Conservation (phyloP, 2,797 vertebrate species). For the Onychomys torridus region DNA sequence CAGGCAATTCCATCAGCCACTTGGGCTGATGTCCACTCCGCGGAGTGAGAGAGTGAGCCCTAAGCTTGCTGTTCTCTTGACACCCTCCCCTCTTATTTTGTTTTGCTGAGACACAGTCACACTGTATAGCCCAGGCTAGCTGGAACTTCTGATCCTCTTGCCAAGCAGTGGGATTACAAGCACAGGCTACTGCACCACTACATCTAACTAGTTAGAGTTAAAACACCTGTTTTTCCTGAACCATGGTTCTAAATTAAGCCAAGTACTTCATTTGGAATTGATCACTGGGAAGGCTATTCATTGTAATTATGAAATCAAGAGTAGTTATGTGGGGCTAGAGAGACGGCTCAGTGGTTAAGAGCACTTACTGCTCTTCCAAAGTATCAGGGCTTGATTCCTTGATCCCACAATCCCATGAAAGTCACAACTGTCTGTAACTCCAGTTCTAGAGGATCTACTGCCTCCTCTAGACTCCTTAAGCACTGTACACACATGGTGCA, state of each 20-base stretch:
- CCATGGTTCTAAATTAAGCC: background rate
- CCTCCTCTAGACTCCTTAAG: background rate
- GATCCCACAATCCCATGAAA: background rate
- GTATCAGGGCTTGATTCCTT: background rate
- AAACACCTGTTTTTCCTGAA: background rate
- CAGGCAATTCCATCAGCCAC: background rate
- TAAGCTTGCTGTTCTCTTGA: background rate
- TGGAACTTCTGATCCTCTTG: background rate
- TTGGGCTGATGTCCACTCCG: background rate
- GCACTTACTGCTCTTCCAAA: background rate
- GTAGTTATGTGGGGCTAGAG: background rate
- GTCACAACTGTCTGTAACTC: background rate
- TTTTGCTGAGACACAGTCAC: background rate
- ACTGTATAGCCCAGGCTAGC: background rate
- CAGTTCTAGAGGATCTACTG: background rate
- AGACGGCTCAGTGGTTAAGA: background rate
- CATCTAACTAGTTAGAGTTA: background rate
- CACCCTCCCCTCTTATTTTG: background rate
- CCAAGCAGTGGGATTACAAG: background rate
- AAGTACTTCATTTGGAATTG: background rate
- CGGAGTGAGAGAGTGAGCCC: background rate
- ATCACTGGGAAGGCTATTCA: background rate
- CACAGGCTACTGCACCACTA: background rate
- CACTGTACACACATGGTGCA: background rate
- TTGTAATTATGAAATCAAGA: background rate